Evolutionary conservation across 2,888 invertebrate species (phyloP).

Genomic region (Tetranychus piercei): DNA sequence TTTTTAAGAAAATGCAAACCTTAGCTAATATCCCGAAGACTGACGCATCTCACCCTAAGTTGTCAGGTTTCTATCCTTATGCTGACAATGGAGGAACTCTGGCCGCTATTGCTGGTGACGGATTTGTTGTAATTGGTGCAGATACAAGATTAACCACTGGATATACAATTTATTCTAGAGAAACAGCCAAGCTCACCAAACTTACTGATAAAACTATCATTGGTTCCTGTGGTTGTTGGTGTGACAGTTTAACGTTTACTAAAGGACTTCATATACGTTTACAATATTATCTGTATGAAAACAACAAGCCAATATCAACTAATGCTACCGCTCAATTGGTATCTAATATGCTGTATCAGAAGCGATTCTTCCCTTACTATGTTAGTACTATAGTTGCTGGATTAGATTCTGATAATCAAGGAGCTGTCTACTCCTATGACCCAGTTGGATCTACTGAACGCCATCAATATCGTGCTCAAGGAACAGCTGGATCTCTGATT

Average conservation of each 20-base stretch:
- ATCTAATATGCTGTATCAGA: constrained; percentile 82
- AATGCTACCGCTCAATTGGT: constrained; percentile 86
- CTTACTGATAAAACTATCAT: constrained; percentile 64
- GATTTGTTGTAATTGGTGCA: constrained; percentile 82
- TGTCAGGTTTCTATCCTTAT: constrained; percentile 43
- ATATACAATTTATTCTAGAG: constrained; percentile 68
- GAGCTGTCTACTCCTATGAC: constrained; percentile 87
- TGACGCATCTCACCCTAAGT: too few relatives aligned
- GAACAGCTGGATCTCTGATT: constrained; percentile 57
- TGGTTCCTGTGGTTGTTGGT: constrained; percentile 94
- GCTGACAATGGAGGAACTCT: constrained; percentile 70
- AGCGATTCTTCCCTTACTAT: constrained; percentile 95
- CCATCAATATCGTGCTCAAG: constrained; percentile 64
- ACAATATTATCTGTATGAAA: constrained; percentile 87
- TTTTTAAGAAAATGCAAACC: too few relatives aligned
- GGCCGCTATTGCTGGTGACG: constrained; percentile 84
- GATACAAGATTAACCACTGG: constrained; percentile 83
- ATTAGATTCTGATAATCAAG: constrained; percentile 69
- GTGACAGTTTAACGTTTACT: constrained; percentile 78
- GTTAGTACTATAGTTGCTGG: constrained; percentile 86
- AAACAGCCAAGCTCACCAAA: constrained; percentile 67
- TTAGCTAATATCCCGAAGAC: too few relatives aligned
- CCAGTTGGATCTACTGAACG: constrained; percentile 88
- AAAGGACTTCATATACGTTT: constrained; percentile 62
- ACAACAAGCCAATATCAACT: constrained; percentile 76